phyloP scores from a whole-genome alignment of 2,888 invertebrate genomes.

The Bursaphelenchus okinawaensis region DNA sequence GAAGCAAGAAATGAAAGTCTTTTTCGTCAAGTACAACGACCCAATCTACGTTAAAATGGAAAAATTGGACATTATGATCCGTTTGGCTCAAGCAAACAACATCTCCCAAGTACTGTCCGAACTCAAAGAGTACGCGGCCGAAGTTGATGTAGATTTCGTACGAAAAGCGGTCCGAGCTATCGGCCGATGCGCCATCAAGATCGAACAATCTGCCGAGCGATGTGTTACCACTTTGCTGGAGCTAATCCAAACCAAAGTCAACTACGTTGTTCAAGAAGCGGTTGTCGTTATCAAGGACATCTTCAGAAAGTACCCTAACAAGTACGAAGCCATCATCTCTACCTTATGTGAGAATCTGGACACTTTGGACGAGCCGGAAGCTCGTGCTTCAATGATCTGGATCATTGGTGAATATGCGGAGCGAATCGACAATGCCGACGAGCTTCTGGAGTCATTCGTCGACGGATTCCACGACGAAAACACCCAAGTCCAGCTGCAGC shows the following conservation, averaged over 20 bases:
- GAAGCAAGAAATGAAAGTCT: conserved; percentile 99
- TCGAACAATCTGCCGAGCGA: conserved; percentile 90
- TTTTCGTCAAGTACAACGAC: conserved; percentile 99
- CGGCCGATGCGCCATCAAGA: conserved; percentile 86
- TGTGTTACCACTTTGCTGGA: conserved; percentile 95
- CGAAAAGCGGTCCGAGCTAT: conserved; percentile 96
- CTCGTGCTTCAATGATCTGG: conserved; percentile 60
- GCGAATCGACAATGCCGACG: conserved; percentile 97
- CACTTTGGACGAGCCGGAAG: conserved; percentile 96
- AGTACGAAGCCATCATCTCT: conserved; percentile 98
- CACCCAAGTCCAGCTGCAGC: conserved; percentile 84
- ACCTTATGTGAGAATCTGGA: conserved; percentile 97
- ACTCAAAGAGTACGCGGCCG: conserved; percentile 89
- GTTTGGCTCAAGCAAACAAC: conserved; percentile 91
- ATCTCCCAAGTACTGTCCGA: conserved; percentile 96
- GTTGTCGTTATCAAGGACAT: conserved; percentile 90
- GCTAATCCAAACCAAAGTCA: conserved; percentile 96
- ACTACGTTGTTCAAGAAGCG: conserved; percentile 99
- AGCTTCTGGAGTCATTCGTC: conserved; percentile 89
- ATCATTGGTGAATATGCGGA: conserved; percentile 80
- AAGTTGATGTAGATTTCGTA: conserved; percentile 98
- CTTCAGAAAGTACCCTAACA: conserved; percentile 84
- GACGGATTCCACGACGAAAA: conserved; percentile 96
- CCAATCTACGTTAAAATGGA: conserved; percentile 99
- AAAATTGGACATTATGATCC: conserved; percentile 97